These are phyloP conservation scores for Ectropis crepuscularia DNA, from an alignment of 2,888 invertebrate species.

Conservation along the genomic window DNA sequence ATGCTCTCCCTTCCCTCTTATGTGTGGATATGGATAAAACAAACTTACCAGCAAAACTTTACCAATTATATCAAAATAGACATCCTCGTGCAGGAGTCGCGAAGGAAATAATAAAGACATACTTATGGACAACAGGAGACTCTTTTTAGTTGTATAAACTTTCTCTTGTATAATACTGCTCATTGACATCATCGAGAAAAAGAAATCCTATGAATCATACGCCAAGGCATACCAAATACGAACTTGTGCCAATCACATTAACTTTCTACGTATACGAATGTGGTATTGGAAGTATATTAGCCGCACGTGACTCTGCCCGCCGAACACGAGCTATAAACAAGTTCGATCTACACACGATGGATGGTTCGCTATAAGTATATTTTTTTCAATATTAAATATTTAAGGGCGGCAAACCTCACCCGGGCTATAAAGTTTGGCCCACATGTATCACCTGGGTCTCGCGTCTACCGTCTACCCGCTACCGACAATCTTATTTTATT, in stretches of 20 bases:
- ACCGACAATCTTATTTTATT: constrained; percentile 78
- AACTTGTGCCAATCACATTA: constrained; percentile 34
- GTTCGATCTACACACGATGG: constrained; percentile 65
- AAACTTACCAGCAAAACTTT: too few species aligned
- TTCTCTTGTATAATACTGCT: background rate
- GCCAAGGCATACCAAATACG: background rate
- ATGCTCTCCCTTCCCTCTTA: too few species aligned
- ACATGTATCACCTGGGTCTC: constrained; percentile 77
- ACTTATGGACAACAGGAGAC: too few species aligned
- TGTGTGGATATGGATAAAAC: too few species aligned
- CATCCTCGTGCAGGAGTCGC: too few species aligned
- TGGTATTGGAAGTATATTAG: constrained; percentile 43
- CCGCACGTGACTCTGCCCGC: constrained; percentile 43
- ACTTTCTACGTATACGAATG: constrained; percentile 23
- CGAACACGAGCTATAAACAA: constrained; percentile 59
- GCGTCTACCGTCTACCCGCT: constrained; percentile 57
- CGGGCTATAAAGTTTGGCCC: constrained; percentile 75
- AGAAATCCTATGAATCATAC: background rate
- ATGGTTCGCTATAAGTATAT: constrained; percentile 53
- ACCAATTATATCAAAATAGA: too few species aligned
- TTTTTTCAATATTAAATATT: constrained; percentile 80
- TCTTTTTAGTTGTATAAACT: too few species aligned
- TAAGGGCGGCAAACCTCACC: constrained; percentile 76
- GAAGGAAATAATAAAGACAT: too few species aligned
- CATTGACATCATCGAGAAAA: background rate